phyloP scores from a whole-genome alignment of 2,113 vertebrate species.

The Lota lota region DNA sequence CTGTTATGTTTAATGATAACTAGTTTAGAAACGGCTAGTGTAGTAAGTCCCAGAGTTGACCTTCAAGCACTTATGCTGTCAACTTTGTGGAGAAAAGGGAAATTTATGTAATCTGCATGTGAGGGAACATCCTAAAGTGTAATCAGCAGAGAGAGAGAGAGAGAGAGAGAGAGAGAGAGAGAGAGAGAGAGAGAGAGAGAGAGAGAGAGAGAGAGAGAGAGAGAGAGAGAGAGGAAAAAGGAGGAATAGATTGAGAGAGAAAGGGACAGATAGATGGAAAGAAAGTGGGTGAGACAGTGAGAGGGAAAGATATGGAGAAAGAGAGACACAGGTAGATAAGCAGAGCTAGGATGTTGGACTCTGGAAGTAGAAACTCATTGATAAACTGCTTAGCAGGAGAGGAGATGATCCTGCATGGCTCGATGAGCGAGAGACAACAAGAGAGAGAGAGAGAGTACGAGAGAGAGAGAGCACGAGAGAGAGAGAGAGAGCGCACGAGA shows the following conservation, averaged over 20 bases:
- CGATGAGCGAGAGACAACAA: conserved; percentile 35
- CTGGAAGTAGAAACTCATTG: conserved; percentile 50
- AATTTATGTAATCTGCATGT: not conserved
- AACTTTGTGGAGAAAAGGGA: conserved; percentile 10
- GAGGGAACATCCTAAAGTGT: too few relatives aligned
- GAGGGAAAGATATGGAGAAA: not conserved
- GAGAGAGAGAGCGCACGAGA: conserved; percentile 35
- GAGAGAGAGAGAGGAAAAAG: not conserved
- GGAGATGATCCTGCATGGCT: conserved; percentile 68
- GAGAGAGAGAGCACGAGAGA: not conserved
- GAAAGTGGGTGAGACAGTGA: not conserved
- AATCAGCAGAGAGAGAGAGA: conserved; percentile 39
- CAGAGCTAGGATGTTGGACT: conserved; percentile 47
- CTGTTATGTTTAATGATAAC: too few relatives aligned
- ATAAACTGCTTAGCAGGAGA: conserved; percentile 80
- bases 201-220: not conserved
- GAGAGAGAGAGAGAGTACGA: conserved; percentile 37
- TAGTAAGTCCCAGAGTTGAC: too few relatives aligned
- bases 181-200: conserved; percentile 23
- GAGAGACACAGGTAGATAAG: not conserved
- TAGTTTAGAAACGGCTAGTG: too few relatives aligned
- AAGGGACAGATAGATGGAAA: not conserved
- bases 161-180: not conserved
- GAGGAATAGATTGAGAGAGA: not conserved
- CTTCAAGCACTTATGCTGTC: too few relatives aligned